A percentile compares a stretch with the other conserved stretches of the same genome.
phyloP scores from a whole-genome alignment of 2,113 vertebrate species.

The Actinemys pallida region DNA sequence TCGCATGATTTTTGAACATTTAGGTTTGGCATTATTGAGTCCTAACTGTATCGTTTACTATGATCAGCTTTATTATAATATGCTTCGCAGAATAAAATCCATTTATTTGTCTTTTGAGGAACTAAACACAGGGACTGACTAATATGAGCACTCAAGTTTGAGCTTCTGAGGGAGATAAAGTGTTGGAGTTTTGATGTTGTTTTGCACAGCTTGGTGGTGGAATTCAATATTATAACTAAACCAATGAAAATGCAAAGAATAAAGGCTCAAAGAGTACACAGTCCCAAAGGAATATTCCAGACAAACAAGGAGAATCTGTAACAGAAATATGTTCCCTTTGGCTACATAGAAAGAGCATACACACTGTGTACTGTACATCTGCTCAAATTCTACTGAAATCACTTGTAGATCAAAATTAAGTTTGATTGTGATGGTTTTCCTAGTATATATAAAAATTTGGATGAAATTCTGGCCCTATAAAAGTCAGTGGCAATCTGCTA shows the following conservation, averaged over 20 bases:
- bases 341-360: not conserved
- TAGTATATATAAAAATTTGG: not conserved
- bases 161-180: not conserved
- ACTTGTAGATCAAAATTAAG: not conserved
- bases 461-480: not conserved
- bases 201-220: not conserved
- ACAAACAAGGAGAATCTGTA: not conserved
- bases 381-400: not conserved
- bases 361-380: not conserved
- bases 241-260: not conserved
- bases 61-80: not conserved
- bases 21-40: not conserved
- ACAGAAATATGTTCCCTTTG: constrained; percentile 32
- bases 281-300: constrained; percentile 7
- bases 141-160: not conserved
- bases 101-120: constrained; percentile 16
- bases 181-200: not conserved
- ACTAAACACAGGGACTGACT: constrained; percentile 31
- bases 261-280: not conserved
- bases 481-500: not conserved
- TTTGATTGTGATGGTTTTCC: not conserved
- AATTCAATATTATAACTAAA: constrained; percentile 1
- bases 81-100: rapidly evolving
- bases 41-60: not conserved
- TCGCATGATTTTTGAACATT: rapidly evolving